phyloP scores from a whole-genome alignment of 2,797 vertebrate species.

The Phaenicophaeus curvirostris region DNA sequence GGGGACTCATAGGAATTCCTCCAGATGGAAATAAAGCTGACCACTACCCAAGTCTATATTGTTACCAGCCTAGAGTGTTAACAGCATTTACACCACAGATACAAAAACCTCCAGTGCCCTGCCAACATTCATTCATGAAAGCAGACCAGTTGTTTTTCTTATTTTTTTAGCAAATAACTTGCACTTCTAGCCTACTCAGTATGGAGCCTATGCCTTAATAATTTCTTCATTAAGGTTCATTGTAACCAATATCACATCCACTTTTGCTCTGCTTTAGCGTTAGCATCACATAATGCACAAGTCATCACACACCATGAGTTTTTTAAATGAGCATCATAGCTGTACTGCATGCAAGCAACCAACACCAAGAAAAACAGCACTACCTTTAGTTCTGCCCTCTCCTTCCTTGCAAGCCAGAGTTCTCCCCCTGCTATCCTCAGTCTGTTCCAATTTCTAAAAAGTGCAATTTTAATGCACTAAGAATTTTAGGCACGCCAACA shows the following conservation, averaged over 20 bases:
- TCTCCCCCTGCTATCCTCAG: neutral
- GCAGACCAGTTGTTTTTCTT: neutral
- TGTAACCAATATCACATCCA: neutral
- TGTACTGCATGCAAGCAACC: neutral
- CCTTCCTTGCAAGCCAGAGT: neutral
- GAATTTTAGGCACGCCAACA: slow-evolving; percentile 41
- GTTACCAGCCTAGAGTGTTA: neutral
- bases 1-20: neutral
- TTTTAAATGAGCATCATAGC: neutral
- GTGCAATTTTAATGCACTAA: neutral
- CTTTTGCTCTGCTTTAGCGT: neutral
- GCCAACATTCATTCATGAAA: neutral
- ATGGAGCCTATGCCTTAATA: neutral
- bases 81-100: neutral
- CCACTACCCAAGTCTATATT: neutral
- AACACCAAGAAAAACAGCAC: neutral
- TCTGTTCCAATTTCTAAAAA: neutral
- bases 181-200: neutral
- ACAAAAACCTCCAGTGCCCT: neutral
- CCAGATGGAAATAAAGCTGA: neutral
- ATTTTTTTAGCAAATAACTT: neutral
- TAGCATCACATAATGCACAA: neutral
- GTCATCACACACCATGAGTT: neutral
- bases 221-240: neutral
- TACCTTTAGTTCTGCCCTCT: neutral